Percentiles rank a stretch among this genome's conserved stretches.
Evolutionary conservation across 2,797 vertebrate genomes (phyloP).

Genomic region (Halcyon leucocephala): DNA sequence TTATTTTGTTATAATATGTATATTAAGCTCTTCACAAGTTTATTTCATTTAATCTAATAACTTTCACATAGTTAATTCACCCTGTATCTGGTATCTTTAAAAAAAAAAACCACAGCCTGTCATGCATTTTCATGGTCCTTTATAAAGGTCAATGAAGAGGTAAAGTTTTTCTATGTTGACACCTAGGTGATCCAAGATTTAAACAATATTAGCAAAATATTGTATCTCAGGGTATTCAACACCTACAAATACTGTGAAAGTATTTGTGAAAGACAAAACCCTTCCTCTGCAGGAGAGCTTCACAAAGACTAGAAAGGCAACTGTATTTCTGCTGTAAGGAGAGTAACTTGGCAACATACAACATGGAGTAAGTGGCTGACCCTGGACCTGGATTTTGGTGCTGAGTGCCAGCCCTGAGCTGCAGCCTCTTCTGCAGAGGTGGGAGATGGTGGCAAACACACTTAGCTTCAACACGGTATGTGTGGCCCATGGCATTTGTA

Average conservation of each 20-base stretch:
- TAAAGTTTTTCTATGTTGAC: not conserved
- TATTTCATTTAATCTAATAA: not conserved
- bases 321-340: not conserved
- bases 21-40: not conserved
- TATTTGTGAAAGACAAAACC: not conserved
- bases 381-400: rapidly evolving
- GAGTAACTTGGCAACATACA: rapidly evolving
- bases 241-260: not conserved
- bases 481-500: not conserved
- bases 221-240: not conserved
- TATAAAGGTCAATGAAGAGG: not conserved
- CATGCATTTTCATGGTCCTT: not conserved
- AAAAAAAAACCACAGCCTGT: not conserved
- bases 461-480: rapidly evolving
- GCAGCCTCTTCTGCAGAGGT: not conserved
- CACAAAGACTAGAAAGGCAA: not conserved
- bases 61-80: not conserved
- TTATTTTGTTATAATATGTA: not conserved
- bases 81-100: not conserved
- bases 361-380: not conserved
- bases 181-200: not conserved
- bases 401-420: rapidly evolving
- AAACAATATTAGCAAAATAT: not conserved
- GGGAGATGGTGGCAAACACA: not conserved
- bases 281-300: not conserved